Evolutionary conservation across 2,888 invertebrate species (phyloP).

Genomic region (Trichopria drosophilae): DNA sequence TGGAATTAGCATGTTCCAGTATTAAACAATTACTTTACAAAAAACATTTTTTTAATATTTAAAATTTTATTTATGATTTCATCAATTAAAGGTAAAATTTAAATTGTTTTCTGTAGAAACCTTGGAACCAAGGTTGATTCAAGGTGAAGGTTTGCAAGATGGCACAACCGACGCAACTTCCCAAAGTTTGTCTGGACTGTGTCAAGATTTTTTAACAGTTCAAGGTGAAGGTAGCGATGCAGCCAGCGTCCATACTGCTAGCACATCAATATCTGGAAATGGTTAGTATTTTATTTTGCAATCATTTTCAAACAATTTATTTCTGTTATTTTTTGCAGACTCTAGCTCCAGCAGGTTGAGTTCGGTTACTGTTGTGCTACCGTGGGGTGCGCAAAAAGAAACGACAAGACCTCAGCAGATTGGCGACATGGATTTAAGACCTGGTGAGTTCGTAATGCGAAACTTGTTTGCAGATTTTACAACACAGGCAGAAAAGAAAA

Average conservation of each 20-base stretch:
- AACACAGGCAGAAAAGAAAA: conserved; percentile 90
- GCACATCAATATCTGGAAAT: conserved; percentile 55
- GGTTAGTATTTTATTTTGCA: conserved; percentile 41
- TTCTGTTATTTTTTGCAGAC: conserved; percentile 40
- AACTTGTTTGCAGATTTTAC: conserved; percentile 95
- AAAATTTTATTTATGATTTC: conserved; percentile 5
- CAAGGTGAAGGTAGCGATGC: conserved; percentile 54
- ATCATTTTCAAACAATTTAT: neutral
- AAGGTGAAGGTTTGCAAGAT: conserved; percentile 50
- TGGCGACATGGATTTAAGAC: conserved; percentile 71
- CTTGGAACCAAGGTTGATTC: conserved; percentile 46
- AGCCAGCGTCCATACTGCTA: conserved; percentile 54
- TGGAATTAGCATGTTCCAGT: conserved; percentile 34
- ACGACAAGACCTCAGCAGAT: conserved; percentile 54
- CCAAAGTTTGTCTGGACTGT: conserved; percentile 40
- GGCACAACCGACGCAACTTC: conserved; percentile 42
- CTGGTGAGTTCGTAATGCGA: conserved; percentile 96
- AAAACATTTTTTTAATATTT: neutral
- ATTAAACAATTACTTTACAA: conserved; percentile 12
- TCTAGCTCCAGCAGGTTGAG: conserved; percentile 55
- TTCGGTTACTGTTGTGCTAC: conserved; percentile 61
- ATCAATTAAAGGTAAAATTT: conserved; percentile 2
- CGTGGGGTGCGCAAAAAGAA: conserved; percentile 84
- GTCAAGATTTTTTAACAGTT: conserved; percentile 47
- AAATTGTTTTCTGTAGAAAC: conserved; percentile 40